Percentiles rank a stretch among this genome's conserved stretches.
phyloP scores from a whole-genome alignment of 1,140 invertebrate species.

The Ceratitis capitata region DNA sequence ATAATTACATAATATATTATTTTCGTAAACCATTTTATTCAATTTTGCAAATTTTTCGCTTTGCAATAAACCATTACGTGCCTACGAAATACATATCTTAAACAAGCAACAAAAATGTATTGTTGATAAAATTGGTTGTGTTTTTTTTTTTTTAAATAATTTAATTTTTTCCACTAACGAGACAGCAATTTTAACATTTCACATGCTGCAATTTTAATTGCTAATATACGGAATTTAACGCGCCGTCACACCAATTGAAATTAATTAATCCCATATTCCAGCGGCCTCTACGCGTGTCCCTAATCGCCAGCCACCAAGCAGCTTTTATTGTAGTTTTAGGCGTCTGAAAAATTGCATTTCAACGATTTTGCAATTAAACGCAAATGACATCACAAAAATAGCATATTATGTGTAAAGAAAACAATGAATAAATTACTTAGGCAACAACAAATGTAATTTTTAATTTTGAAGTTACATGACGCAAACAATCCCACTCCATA shows the following conservation, averaged over 20 bases:
- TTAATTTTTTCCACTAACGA: background rate
- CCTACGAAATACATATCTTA: background rate
- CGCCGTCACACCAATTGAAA: slow-evolving; percentile 34
- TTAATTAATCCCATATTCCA: slow-evolving; percentile 29
- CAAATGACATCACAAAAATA: slow-evolving; percentile 6
- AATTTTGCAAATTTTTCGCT: background rate
- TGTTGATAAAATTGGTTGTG: background rate
- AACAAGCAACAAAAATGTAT: background rate
- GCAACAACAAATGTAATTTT: background rate
- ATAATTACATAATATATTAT: too few species aligned
- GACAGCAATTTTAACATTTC: slow-evolving; percentile 31
- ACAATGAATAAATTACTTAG: background rate
- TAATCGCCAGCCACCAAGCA: too few species aligned
- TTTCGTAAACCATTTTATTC: background rate
- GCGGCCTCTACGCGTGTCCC: too few species aligned
- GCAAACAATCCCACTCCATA: too few species aligned
- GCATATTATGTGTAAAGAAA: background rate
- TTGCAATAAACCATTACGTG: background rate
- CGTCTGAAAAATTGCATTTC: background rate
- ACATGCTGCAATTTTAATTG: slow-evolving; percentile 30
- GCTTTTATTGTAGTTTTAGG: background rate
- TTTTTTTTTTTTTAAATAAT: background rate
- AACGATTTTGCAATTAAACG: slow-evolving; percentile 12
- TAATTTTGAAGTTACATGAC: too few species aligned
- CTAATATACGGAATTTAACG: slow-evolving; percentile 34